These are phyloP conservation scores for Ormyrus thymus DNA, from an alignment of 2,888 invertebrate species.

Conservation along the genomic window DNA sequence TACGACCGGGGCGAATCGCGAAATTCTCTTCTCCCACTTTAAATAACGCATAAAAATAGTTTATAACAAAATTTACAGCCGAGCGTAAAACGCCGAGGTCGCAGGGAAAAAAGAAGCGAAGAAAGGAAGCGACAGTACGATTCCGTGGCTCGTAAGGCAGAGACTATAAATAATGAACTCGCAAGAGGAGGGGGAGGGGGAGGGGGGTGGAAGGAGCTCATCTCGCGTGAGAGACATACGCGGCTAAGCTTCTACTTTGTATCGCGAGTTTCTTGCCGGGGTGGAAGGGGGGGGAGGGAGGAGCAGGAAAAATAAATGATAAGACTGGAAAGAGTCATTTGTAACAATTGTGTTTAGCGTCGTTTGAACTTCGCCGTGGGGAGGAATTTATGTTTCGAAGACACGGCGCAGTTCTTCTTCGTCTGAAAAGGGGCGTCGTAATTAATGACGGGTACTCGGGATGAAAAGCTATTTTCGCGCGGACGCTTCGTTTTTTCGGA, in stretches of 20 bases:
- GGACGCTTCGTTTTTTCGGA: no score
- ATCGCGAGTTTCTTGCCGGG: conserved; percentile 38
- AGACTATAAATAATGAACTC: conserved; percentile 68
- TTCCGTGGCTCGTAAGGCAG: conserved; percentile 60
- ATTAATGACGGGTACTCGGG: background rate
- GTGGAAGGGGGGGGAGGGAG: background rate
- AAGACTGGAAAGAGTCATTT: conserved; percentile 28
- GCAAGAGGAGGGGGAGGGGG: background rate
- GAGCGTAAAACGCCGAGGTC: conserved; percentile 19
- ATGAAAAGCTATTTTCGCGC: no score
- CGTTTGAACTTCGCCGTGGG: no score
- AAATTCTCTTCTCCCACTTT: conserved; percentile 11
- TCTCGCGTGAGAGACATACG: background rate
- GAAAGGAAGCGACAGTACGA: conserved; percentile 56
- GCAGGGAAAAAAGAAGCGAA: conserved; percentile 19
- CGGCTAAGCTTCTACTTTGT: conserved; percentile 62
- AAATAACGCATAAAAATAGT: conserved; percentile 46
- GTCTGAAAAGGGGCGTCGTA: background rate
- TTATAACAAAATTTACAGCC: conserved; percentile 41
- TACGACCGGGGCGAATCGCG: background rate
- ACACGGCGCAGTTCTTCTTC: background rate
- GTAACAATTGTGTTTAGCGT: conserved; percentile 38
- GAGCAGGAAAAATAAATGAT: conserved; percentile 49
- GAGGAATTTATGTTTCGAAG: conserved; percentile 15
- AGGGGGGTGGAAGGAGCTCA: conserved; percentile 2